phyloP scores from a whole-genome alignment of 2,113 vertebrate genomes.

The Mystacornis crossleyi region DNA sequence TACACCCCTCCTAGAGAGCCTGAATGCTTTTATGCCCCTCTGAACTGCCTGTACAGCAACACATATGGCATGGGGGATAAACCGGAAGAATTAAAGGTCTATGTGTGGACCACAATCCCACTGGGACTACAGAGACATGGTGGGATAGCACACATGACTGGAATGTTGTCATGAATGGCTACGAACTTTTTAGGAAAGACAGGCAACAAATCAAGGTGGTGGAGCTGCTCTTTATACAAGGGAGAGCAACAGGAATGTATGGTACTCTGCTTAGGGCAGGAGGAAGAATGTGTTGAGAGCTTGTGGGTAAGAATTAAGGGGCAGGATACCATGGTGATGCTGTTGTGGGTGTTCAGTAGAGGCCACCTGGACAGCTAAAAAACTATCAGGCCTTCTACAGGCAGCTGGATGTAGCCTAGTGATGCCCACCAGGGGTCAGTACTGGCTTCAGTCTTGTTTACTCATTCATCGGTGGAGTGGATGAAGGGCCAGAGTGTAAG shows the following conservation, averaged over 20 bases:
- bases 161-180: background rate
- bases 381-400: background rate
- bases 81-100: background rate
- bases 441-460: background rate
- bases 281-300: rapidly evolving
- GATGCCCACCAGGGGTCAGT: background rate
- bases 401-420: background rate
- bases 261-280: background rate
- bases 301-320: background rate
- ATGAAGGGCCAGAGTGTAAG: background rate
- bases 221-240: background rate
- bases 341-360: background rate
- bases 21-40: background rate
- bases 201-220: background rate
- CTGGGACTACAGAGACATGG: background rate
- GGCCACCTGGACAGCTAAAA: background rate
- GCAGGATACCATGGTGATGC: background rate
- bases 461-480: background rate
- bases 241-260: background rate
- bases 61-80: background rate
- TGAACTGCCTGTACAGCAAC: background rate
- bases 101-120: background rate
- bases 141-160: background rate
- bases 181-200: background rate
- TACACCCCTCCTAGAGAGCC: background rate